Base-by-base conservation (phyloP, 2,797 vertebrate genomes). In the Malurus splendens region DNA sequence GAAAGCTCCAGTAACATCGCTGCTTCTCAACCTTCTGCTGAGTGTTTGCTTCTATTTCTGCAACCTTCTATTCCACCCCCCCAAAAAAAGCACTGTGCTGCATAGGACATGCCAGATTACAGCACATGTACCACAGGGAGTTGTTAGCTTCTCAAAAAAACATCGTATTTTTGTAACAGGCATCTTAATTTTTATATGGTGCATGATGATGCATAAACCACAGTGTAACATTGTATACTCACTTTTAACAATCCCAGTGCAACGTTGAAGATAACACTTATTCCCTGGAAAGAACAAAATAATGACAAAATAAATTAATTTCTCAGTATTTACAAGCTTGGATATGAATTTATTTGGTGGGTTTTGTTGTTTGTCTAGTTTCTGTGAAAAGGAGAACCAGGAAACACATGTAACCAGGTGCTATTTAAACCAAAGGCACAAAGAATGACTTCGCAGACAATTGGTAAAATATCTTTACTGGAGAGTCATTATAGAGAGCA, bases 241-340 rank as follows among this genome's bases (percentile, higher is more conserved):
- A 99, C 99, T 98, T 99, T 99, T 91, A 99, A 96, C 87, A 99
- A 97, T 59, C 98, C 98, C 96, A 99, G 97, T 51, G 99, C 99
- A 65, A 99, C 99, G 2, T 99, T 99, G 94, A 99, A 99, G 96
- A 99, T 99, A 94, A 99, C 98, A 94, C 98, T 99, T 97, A 99
- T 99, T 86, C 99, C 99, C 99, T 99, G 93, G 64, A 95, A 96
- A 93, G 86, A 90, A 94, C 36, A 92, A 74, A 92, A 67, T 28
- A 47, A 83, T 30, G 70, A 93, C 45, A 94, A 88, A 84, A 42
- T 25, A 23, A 55, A 75, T 88, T n/a, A 57, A 76, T 70, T 88
- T 73, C 23, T 89, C 50, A 75, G 39, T 64, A 65, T 87, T 87
- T 74, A 59, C 25, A 61, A 62, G 68, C 10, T 22, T 68, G 27